Conservation (phyloP, 1,140 invertebrate species). For the Halyomorpha halys region DNA sequence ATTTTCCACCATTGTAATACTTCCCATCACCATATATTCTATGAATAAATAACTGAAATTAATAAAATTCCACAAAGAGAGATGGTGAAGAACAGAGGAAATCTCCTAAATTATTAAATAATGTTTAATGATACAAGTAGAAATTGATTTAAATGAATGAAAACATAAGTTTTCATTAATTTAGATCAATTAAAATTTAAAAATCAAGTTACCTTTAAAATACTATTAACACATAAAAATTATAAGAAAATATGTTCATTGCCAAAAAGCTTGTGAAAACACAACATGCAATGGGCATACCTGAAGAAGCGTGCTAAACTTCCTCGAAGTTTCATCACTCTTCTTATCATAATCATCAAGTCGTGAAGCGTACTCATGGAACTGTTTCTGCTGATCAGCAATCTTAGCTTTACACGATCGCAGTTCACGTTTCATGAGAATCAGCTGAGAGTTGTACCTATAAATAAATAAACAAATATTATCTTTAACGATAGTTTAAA, state of each 20-base stretch:
- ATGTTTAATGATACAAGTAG: no score
- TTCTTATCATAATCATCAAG: conserved; percentile 82
- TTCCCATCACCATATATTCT: no score
- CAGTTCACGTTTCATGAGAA: conserved; percentile 60
- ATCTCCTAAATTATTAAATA: no score
- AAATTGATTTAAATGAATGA: no score
- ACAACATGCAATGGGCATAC: conserved; percentile 36
- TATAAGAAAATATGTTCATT: no score
- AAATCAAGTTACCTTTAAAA: background rate
- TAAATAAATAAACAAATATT: conserved; percentile 16
- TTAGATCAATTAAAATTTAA: no score
- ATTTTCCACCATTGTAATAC: no score
- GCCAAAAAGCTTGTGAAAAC: background rate
- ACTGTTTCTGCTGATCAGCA: conserved; percentile 70
- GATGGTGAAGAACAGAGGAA: no score
- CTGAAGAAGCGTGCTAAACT: conserved; percentile 77
- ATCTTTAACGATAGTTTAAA: no score
- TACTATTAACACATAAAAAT: background rate
- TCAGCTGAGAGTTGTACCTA: conserved; percentile 65
- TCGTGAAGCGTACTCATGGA: conserved; percentile 67
- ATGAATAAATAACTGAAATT: no score
- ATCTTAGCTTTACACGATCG: conserved; percentile 66
- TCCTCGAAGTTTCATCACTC: conserved; percentile 74
- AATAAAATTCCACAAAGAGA: no score
- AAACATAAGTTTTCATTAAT: no score